Evolutionary conservation across 35 echinoderm and acorn worm species (phyloP), one percentile per base, ranked within the genome.

Genomic region (Ophiothrix spiculata): DNA sequence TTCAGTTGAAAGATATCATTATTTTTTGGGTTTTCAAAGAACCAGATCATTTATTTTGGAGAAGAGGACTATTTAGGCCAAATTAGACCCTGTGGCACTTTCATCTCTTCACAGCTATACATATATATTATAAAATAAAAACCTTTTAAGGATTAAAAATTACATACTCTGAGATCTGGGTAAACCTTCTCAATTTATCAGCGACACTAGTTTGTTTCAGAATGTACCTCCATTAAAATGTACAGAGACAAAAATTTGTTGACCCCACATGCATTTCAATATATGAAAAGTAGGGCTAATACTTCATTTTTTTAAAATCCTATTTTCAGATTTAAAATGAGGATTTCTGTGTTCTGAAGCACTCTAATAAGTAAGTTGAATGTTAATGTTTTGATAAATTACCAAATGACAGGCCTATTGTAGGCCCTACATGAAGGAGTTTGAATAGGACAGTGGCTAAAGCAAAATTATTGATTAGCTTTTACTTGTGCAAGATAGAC

Each of bases 261-360:
- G 8, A 6, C n/a, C 29, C 4, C 35, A 31, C 35, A 19, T 75
- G 73, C 73, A 31, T 75, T 75, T 31, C 29, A 1, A 75, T 31
- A 75, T 10, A 31, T 33, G 29, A 31, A 31, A 2, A 75, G 35
- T 21, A 75, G n/a, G 35, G 4, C 8, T 4, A 6, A 6, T 31
- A 75, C 4, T 1, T 75, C 8, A 11, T 39, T 78, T 74, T 21
- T 25, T 10, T 34, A 35, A 28, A 16, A 25, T 38, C 31, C 31
- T 63, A 35, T 88, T 63, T 73, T 33, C 87, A 88, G 87, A 88
- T 79, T 33, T 80, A 16, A 88, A 88, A 13, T 60, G 88, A 90
- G 79, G 88, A 90, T 40, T 90, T 90, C 34, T 90, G 88, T 46
- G 37, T 90, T 37, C 73, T 90, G 39, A 83, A 85, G 36, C 88